These are phyloP conservation scores for Aquatica leii DNA, from an alignment of 2,888 invertebrate species.

Conservation along the genomic window DNA sequence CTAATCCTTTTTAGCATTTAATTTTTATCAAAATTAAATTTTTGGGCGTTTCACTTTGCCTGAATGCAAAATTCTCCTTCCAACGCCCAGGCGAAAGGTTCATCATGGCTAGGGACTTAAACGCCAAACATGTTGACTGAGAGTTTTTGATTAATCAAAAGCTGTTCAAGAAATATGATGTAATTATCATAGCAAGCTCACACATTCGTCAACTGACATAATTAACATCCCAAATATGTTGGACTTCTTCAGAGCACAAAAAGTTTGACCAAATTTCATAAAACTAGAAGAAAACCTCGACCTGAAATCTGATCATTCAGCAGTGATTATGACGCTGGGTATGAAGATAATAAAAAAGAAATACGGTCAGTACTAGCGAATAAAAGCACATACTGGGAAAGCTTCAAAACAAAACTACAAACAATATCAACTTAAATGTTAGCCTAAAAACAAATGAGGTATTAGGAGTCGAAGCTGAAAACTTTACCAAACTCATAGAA, in stretches of 20 bases:
- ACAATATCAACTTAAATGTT: background rate
- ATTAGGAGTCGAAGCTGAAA: background rate
- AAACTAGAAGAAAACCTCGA: background rate
- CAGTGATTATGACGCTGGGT: background rate
- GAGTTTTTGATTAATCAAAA: no score
- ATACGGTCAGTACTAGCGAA: background rate
- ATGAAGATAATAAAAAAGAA: background rate
- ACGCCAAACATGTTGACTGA: no score
- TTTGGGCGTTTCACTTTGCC: no score
- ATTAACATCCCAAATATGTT: background rate
- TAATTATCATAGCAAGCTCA: no score
- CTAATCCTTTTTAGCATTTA: no score
- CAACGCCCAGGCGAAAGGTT: no score
- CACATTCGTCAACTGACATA: no score
- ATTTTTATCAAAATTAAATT: no score
- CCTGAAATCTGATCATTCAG: conserved; percentile 5
- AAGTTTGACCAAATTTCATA: background rate
- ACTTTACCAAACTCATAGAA: background rate
- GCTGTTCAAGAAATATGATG: no score
- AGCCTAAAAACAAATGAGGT: background rate
- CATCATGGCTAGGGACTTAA: no score
- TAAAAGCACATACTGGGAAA: conserved; percentile 8
- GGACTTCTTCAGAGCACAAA: background rate
- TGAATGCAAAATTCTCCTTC: no score
- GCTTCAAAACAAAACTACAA: conserved; percentile 7